phyloP scores from a whole-genome alignment of 2,113 vertebrate species.

The Myocastor coypus region DNA sequence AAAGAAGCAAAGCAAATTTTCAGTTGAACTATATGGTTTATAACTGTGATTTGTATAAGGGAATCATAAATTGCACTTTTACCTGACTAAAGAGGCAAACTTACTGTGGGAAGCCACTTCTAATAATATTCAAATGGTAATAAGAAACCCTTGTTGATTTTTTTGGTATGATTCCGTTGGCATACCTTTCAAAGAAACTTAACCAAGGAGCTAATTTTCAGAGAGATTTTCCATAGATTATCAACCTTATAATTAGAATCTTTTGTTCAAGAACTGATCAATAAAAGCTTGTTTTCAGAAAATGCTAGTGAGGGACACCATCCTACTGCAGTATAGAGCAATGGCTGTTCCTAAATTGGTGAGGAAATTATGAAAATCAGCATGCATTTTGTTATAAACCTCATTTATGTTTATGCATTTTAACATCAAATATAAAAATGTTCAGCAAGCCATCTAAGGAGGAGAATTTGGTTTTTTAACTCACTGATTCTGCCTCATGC shows the following conservation, averaged over 20 bases:
- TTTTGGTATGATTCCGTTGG: constrained; percentile 47
- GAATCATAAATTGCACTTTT: constrained; percentile 16
- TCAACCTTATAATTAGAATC: constrained; percentile 51
- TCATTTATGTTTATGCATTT: constrained; percentile 27
- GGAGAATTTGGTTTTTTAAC: background rate
- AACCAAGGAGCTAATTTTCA: constrained; percentile 33
- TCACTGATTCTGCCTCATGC: constrained; percentile 47
- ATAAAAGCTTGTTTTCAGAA: background rate
- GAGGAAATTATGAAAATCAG: constrained; percentile 30
- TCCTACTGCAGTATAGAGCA: background rate
- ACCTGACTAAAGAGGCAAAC: constrained; percentile 48
- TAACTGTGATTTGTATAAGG: constrained; percentile 43
- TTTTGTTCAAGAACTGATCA: constrained; percentile 43
- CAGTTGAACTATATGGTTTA: constrained; percentile 54
- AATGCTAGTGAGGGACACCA: background rate
- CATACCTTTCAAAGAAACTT: constrained; percentile 40
- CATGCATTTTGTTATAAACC: background rate
- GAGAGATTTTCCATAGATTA: constrained; percentile 11
- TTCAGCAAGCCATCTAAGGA: constrained; percentile 11
- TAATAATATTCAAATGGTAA: background rate
- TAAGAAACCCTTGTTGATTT: constrained; percentile 71
- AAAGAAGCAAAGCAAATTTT: constrained; percentile 89
- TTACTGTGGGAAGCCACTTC: constrained; percentile 63
- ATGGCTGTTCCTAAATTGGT: constrained; percentile 25
- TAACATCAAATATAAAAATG: constrained; percentile 69